Evolutionary conservation across 2,797 vertebrate species (phyloP).

Genomic region (Morelia viridis): DNA sequence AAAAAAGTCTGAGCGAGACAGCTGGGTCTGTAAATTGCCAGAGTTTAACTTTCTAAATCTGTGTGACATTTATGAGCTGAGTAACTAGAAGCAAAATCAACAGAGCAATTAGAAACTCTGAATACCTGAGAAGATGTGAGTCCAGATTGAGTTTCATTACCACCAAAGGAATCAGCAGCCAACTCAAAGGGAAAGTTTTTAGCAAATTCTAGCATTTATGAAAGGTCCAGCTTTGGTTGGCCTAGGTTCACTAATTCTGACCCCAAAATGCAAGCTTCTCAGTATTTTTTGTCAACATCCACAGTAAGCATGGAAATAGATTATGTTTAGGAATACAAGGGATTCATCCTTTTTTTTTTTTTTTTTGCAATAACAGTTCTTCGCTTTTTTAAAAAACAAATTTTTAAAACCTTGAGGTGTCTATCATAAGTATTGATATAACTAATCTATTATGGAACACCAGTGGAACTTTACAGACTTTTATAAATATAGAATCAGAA

Average conservation of each 20-base stretch:
- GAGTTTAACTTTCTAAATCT: neutral
- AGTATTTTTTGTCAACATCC: neutral
- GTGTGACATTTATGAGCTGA: neutral
- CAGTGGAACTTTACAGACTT: neutral
- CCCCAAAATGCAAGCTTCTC: neutral
- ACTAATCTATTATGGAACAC: neutral
- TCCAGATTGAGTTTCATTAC: neutral
- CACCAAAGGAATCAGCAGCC: neutral
- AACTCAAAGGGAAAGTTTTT: neutral
- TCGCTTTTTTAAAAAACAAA: neutral
- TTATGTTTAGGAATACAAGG: neutral
- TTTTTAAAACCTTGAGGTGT: neutral
- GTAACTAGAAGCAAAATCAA: conserved; percentile 10
- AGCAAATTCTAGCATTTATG: neutral
- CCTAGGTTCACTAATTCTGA: neutral
- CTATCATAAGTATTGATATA: neutral
- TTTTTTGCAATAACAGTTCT: neutral
- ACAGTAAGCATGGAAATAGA: neutral
- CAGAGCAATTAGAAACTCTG: conserved; percentile 1
- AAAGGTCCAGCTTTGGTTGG: neutral
- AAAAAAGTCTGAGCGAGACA: neutral
- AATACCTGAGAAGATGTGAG: neutral
- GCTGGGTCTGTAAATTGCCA: neutral
- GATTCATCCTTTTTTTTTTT: neutral
- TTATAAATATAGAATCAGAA: neutral